Base-by-base conservation (phyloP, 2,888 invertebrate species). In the Chirona hameri region DNA sequence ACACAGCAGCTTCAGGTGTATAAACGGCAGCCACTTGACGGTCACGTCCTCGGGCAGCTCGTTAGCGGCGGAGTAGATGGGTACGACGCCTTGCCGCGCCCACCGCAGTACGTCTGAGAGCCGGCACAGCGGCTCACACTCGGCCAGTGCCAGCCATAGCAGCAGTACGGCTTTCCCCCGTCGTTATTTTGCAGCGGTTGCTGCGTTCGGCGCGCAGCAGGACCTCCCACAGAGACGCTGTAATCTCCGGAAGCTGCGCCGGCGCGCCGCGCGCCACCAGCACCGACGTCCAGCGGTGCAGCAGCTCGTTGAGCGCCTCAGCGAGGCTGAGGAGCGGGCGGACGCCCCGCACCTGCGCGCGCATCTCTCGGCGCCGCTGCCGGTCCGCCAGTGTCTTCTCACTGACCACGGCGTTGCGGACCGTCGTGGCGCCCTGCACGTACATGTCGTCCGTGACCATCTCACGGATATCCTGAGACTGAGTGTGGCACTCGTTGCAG, bases 1-100 rank as follows among this genome's bases (percentile, higher is more conserved):
- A 39, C 15, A 1, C n/a, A 27, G 1, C n/a, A 0, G 27, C n/a
- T n/a, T n/a, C 10, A 5, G 1, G 0, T 5, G n/a, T 5, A 4
- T 5, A 7, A 65, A 0, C 10, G 65, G 3, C n/a, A 5, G 0
- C n/a, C 65, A 65, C 21, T 21, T 1, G 15, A 2, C 9, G 31
- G 21, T 39, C 39, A 39, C 76, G 39, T 76, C 76, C 76, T 39
- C 39, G 18, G 76, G 76, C 39, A 76, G 3, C 39, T 76, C 39
- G 76, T 76, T 76, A 18, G 7, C 7, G 76, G 76, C 39, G 7
- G 39, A 18, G 39, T 21, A 18, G 7, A 39, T 31, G 24, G 76
- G 39, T 15, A 76, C 9, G 5, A 39, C 5, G 21, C 39, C 76
- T 39, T 39, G 29, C 12, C 76, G 76, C 39, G 39, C 15, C 76